phyloP scores from a whole-genome alignment of 2,888 invertebrate species.

The Drosophila lutescens region DNA sequence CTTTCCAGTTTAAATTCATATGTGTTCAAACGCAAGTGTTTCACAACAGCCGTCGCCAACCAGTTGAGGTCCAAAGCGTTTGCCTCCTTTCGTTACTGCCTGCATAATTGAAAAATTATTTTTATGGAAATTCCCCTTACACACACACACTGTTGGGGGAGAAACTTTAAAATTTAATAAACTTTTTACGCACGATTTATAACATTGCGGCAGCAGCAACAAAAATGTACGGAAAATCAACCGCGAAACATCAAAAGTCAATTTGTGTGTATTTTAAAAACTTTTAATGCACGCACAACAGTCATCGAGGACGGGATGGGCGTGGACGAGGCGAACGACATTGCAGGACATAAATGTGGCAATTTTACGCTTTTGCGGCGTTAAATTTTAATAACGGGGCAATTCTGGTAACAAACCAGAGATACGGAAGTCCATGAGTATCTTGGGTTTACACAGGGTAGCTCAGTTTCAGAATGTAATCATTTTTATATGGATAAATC shows the following conservation, averaged over 20 bases:
- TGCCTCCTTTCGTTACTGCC: slow-evolving; percentile 37
- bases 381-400: slow-evolving; percentile 75
- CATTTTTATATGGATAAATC: background rate
- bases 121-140: slow-evolving; percentile 63
- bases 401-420: slow-evolving; percentile 53
- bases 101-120: slow-evolving; percentile 75
- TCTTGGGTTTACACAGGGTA: slow-evolving; percentile 31
- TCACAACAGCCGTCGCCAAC: slow-evolving; percentile 55
- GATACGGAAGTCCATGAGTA: slow-evolving; percentile 32
- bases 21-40: slow-evolving; percentile 16
- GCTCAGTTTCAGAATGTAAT: background rate
- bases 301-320: slow-evolving; percentile 1
- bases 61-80: slow-evolving; percentile 51
- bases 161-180: slow-evolving; percentile 77
- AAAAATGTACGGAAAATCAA: slow-evolving; percentile 64
- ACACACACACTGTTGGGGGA: slow-evolving; percentile 15
- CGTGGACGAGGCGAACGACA: slow-evolving; percentile 39
- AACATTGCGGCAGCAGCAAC: slow-evolving; percentile 18
- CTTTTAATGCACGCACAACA: slow-evolving; percentile 68
- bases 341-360: slow-evolving; percentile 72
- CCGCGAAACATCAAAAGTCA: slow-evolving; percentile 80
- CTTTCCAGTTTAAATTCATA: slow-evolving; percentile 5
- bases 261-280: slow-evolving; percentile 75
- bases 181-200: slow-evolving; percentile 79
- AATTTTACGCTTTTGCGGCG: slow-evolving; percentile 76